Evolutionary conservation across 2,888 invertebrate genomes (phyloP).

Genomic region (Cerceris ruficornis): DNA sequence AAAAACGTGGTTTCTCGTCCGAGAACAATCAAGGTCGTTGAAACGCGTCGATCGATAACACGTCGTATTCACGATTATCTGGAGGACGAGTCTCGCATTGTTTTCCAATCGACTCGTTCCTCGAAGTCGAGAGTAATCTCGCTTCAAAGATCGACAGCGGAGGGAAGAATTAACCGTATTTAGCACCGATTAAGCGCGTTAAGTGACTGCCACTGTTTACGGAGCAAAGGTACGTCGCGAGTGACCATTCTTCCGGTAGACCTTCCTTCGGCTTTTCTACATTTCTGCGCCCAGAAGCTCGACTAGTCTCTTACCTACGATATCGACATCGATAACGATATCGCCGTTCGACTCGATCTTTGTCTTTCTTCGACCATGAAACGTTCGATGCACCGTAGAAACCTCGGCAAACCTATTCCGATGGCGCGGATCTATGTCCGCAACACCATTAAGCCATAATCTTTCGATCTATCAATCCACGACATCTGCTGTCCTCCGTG

Average conservation of each 20-base stretch:
- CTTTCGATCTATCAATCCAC: constrained; percentile 62
- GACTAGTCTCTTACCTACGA: too few relatives aligned
- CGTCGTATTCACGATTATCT: constrained; percentile 2
- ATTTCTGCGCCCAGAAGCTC: constrained; percentile 17
- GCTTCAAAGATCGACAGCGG: constrained; percentile 1
- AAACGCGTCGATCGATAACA: constrained; percentile 2
- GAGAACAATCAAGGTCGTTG: neutral
- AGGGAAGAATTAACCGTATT: constrained; percentile 15
- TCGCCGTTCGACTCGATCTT: neutral
- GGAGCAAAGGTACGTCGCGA: constrained; percentile 16
- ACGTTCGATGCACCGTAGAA: too few relatives aligned
- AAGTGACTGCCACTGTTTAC: constrained; percentile 4
- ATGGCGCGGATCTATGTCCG: constrained; percentile 27
- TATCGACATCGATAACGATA: too few relatives aligned
- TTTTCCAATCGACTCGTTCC: neutral
- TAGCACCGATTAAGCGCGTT: constrained; percentile 26
- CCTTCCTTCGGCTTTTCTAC: neutral
- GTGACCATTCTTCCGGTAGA: constrained; percentile 12
- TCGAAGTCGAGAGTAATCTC: constrained; percentile 7
- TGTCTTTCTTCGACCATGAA: neutral
- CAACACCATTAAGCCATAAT: constrained; percentile 58
- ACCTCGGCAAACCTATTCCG: constrained; percentile 34
- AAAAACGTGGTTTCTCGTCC: too few relatives aligned
- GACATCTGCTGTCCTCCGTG: constrained; percentile 22
- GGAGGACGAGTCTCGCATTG: constrained; percentile 4